Evolutionary conservation across 2,888 invertebrate genomes (phyloP).

Genomic region (Megastigmus dorsalis): DNA sequence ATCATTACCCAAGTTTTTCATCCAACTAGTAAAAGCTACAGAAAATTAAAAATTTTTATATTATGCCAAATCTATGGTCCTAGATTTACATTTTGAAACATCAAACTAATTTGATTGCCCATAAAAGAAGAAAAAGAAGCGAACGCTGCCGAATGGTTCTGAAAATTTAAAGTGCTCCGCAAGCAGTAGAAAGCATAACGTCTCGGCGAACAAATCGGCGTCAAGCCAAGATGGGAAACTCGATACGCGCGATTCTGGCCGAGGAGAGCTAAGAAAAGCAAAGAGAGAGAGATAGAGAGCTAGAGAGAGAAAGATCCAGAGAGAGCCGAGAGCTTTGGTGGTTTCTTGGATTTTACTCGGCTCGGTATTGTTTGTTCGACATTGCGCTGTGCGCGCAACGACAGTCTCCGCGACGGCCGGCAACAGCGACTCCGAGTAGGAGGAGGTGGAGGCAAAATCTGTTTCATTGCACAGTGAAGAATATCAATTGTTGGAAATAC

Average conservation of each 20-base stretch:
- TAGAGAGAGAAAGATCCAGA: no score
- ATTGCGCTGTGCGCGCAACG: conserved; percentile 57
- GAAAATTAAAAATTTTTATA: no score
- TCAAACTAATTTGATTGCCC: no score
- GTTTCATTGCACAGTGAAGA: conserved; percentile 74
- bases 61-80: no score
- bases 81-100: no score
- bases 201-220: conserved; percentile 52
- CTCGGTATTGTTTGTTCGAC: conserved; percentile 72
- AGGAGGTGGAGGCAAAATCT: conserved; percentile 68
- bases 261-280: conserved; percentile 49
- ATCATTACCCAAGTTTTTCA: no score
- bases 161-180: no score
- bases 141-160: no score
- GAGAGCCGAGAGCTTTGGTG: conserved; percentile 57
- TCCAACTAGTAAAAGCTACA: no score
- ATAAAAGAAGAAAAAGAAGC: no score
- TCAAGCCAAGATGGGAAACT: conserved; percentile 47
- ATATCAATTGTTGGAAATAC: conserved; percentile 75
- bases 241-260: conserved; percentile 50
- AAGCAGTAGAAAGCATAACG: no score
- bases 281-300: conserved; percentile 48
- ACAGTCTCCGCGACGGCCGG: background rate
- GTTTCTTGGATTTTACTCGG: conserved; percentile 68
- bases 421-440: no score